phyloP scores from a whole-genome alignment of 2,113 vertebrate genomes.

The Petaurus breviceps region DNA sequence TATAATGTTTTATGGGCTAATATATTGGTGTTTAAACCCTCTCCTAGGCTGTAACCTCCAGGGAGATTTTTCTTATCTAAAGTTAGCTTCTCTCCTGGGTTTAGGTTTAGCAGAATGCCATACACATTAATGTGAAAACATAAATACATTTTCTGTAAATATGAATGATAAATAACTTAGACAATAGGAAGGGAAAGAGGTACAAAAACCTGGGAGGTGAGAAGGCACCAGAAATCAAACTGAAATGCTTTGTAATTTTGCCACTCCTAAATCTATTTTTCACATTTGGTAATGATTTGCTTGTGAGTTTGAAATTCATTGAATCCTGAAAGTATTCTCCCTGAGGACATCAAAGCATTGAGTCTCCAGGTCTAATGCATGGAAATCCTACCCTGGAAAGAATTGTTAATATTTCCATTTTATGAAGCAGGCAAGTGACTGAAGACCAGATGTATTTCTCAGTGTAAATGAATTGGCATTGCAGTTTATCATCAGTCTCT shows the following conservation, averaged over 20 bases:
- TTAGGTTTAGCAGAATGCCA: background rate
- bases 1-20: background rate
- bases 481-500: conserved; percentile 62
- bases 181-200: background rate
- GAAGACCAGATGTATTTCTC: conserved; percentile 64
- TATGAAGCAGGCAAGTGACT: conserved; percentile 51
- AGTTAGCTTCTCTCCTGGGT: background rate
- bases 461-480: conserved; percentile 68
- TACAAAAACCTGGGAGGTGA: background rate
- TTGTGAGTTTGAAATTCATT: conserved; percentile 36
- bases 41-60: background rate
- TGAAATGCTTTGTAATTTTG: background rate
- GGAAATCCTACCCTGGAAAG: conserved; percentile 57
- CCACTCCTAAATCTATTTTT: background rate
- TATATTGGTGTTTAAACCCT: background rate
- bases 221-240: background rate
- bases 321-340: conserved; percentile 10
- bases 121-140: background rate
- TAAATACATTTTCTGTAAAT: background rate
- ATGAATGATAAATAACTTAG: background rate
- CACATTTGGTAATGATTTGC: conserved; percentile 30
- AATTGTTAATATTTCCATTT: conserved; percentile 51
- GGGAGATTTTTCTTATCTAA: background rate
- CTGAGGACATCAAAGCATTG: conserved; percentile 36
- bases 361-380: conserved; percentile 58